Conservation (phyloP, 2,888 invertebrate species). For the Apamea crenata region DNA sequence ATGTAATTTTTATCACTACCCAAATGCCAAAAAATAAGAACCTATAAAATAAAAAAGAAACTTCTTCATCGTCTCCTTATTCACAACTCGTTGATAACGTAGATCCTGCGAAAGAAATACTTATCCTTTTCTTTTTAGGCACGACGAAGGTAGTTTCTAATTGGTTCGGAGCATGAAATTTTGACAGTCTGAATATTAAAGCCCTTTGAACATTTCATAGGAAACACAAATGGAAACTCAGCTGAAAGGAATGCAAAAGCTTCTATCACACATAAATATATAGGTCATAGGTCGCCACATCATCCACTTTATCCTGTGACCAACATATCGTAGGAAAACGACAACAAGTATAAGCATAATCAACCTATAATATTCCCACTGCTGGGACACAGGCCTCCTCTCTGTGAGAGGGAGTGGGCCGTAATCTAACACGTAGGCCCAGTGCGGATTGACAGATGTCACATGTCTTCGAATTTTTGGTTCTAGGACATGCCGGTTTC, state of each 20-base stretch:
- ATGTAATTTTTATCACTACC: not conserved
- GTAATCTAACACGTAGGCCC: too few relatives aligned
- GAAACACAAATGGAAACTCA: not conserved
- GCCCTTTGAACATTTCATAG: not conserved
- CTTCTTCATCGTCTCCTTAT: not conserved
- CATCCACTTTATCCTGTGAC: not conserved
- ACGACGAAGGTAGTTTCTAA: not conserved
- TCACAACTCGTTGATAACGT: not conserved
- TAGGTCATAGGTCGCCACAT: too few relatives aligned
- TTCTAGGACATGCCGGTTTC: too few relatives aligned
- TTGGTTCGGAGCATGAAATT: not conserved
- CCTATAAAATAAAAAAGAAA: not conserved
- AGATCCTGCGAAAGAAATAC: not conserved
- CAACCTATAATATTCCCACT: too few relatives aligned
- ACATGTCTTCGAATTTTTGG: too few relatives aligned
- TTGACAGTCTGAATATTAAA: not conserved
- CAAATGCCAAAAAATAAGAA: not conserved
- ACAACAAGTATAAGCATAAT: too few relatives aligned
- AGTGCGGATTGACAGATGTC: too few relatives aligned
- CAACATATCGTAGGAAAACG: not conserved
- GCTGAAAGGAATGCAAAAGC: not conserved
- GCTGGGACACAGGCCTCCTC: too few relatives aligned
- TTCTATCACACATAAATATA: not conserved
- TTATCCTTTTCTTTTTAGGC: not conserved
- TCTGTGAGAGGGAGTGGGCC: too few relatives aligned